Evolutionary conservation across 2,113 vertebrate genomes (phyloP).

Genomic region (Calyptomena viridis): DNA sequence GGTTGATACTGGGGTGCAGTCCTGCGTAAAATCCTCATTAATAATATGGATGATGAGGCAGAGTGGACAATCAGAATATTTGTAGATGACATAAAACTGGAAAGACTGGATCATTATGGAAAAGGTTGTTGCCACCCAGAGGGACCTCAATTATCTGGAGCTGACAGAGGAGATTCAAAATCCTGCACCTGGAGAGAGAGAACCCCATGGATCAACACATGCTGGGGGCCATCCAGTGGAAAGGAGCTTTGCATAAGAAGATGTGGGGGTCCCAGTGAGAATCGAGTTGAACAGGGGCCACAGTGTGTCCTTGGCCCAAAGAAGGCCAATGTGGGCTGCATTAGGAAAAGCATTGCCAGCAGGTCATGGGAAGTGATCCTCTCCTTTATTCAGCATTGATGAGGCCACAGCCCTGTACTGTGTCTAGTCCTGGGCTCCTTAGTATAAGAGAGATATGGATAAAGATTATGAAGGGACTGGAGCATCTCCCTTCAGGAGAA

Average conservation of each 20-base stretch:
- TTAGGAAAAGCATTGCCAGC: not conserved
- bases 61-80: no score
- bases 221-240: not conserved
- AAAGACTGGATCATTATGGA: not conserved
- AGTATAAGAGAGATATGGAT: not conserved
- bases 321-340: not conserved
- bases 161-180: not conserved
- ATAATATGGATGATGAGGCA: not conserved
- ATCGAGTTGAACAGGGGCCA: not conserved
- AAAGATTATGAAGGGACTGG: not conserved
- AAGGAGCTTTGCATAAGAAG: not conserved
- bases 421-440: not conserved
- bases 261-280: not conserved
- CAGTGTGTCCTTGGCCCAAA: not conserved
- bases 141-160: not conserved
- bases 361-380: not conserved
- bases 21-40: not conserved
- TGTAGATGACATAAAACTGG: no score
- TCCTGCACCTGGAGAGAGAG: not conserved
- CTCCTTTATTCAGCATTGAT: not conserved
- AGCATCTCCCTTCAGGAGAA: not conserved
- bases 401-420: not conserved
- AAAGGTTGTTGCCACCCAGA: not conserved
- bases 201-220: not conserved
- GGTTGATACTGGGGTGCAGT: not conserved